phyloP scores from a whole-genome alignment of 2,888 invertebrate species.

The Cryptocephalus primarius region DNA sequence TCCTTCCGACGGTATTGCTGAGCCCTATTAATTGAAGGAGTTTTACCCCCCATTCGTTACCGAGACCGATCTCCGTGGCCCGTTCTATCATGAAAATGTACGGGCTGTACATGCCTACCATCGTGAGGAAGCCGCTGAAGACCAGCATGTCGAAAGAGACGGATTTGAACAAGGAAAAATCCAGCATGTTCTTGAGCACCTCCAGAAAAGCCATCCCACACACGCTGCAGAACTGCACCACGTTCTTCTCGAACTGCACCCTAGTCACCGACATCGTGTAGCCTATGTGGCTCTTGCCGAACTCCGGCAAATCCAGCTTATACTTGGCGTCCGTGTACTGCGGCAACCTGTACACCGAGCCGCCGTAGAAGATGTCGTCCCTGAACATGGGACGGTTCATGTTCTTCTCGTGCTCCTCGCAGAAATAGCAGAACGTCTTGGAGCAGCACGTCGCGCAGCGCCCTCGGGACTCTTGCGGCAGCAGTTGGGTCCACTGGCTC shows the following conservation, averaged over 20 bases:
- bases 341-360: conserved; percentile 11
- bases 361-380: conserved; percentile 60
- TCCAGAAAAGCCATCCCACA: conserved; percentile 27
- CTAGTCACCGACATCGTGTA: conserved; percentile 48
- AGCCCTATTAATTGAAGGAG: conserved; percentile 61
- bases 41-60: conserved; percentile 39
- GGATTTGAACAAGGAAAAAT: conserved; percentile 14
- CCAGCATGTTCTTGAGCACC: conserved; percentile 29
- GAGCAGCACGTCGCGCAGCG: conserved; percentile 10
- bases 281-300: conserved; percentile 19
- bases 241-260: conserved; percentile 34
- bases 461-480: conserved; percentile 7
- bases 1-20: conserved; percentile 57
- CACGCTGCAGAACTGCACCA: conserved; percentile 35
- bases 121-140: conserved; percentile 51
- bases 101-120: conserved; percentile 70
- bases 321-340: conserved; percentile 5
- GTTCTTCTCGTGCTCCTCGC: background rate
- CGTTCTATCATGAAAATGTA: conserved; percentile 54
- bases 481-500: background rate
- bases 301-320: background rate
- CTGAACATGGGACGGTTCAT: conserved; percentile 47
- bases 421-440: background rate
- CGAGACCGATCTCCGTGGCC: conserved; percentile 35
- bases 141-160: conserved; percentile 30